phyloP scores from a whole-genome alignment of 2,888 invertebrate genomes.

The Proisotoma minuta region DNA sequence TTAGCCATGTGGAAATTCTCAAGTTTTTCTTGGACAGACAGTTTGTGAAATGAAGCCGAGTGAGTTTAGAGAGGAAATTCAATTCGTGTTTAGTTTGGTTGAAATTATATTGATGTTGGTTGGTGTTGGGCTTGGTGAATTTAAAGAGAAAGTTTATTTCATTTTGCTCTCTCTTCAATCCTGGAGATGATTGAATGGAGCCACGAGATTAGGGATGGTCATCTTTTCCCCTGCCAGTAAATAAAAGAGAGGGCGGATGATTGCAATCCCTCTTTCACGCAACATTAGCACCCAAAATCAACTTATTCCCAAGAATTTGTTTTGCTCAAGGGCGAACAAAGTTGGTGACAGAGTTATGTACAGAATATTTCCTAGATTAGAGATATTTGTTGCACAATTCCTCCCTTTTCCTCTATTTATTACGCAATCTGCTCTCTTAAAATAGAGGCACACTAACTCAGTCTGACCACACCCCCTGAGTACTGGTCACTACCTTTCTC shows the following conservation, averaged over 20 bases:
- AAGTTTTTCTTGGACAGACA: background rate
- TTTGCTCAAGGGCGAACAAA: too few species aligned
- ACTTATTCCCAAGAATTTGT: background rate
- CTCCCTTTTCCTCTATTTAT: too few species aligned
- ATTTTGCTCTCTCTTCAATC: background rate
- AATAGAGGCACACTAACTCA: too few species aligned
- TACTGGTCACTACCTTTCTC: too few species aligned
- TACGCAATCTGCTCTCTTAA: too few species aligned
- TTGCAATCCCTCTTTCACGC: conserved; percentile 36
- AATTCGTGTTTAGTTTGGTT: background rate
- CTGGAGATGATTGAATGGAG: background rate
- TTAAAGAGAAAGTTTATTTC: background rate
- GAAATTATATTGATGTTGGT: background rate
- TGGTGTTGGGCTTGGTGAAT: background rate
- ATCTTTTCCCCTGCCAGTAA: too few species aligned
- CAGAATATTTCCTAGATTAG: background rate
- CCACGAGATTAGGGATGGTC: background rate
- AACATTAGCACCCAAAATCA: conserved; percentile 31
- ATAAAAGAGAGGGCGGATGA: too few species aligned
- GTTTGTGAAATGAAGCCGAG: background rate
- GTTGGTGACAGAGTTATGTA: too few species aligned
- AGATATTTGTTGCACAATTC: too few species aligned
- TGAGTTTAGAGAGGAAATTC: background rate
- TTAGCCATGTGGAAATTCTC: background rate
- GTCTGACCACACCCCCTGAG: too few species aligned